Evolutionary conservation across 1,140 invertebrate species (phyloP).

Genomic region (Trissolcus basalis): DNA sequence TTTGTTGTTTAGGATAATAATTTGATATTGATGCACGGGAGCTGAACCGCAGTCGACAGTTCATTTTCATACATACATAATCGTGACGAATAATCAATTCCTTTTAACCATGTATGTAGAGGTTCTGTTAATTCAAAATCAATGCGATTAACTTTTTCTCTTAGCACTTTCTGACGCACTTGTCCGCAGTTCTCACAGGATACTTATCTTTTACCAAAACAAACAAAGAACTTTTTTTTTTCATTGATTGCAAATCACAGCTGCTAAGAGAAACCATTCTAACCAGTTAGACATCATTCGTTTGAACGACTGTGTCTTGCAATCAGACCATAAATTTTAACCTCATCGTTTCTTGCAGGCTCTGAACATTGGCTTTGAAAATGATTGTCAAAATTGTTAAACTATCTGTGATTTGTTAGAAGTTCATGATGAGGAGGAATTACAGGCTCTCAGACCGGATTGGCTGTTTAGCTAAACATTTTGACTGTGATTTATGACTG

Average conservation of each 20-base stretch:
- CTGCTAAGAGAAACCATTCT: background rate
- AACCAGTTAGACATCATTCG: background rate
- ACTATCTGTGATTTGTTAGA: slow-evolving; percentile 11
- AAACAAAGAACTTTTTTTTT: no score
- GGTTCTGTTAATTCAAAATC: slow-evolving; percentile 24
- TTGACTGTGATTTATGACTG: background rate
- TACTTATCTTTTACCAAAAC: background rate
- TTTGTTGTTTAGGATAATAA: slow-evolving; percentile 76
- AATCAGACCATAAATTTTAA: slow-evolving; percentile 9
- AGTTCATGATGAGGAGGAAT: slow-evolving; percentile 17
- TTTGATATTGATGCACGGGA: slow-evolving; percentile 74
- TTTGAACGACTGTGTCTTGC: slow-evolving; percentile 1
- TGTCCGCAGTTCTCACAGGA: slow-evolving; percentile 12
- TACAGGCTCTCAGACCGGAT: slow-evolving; percentile 17
- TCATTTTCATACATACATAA: slow-evolving; percentile 1
- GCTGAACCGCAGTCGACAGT: slow-evolving; percentile 27
- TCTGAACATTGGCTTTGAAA: background rate
- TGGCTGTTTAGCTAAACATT: slow-evolving; percentile 16
- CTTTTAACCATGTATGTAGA: slow-evolving; percentile 1
- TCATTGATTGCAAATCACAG: background rate
- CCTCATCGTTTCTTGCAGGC: slow-evolving; percentile 33
- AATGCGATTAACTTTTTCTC: slow-evolving; percentile 70
- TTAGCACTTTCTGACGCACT: slow-evolving; percentile 42
- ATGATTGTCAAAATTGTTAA: slow-evolving; percentile 12
- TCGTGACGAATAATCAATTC: background rate